phyloP scores from a whole-genome alignment of 2,113 vertebrate genomes.

The Myotis yumanensis region DNA sequence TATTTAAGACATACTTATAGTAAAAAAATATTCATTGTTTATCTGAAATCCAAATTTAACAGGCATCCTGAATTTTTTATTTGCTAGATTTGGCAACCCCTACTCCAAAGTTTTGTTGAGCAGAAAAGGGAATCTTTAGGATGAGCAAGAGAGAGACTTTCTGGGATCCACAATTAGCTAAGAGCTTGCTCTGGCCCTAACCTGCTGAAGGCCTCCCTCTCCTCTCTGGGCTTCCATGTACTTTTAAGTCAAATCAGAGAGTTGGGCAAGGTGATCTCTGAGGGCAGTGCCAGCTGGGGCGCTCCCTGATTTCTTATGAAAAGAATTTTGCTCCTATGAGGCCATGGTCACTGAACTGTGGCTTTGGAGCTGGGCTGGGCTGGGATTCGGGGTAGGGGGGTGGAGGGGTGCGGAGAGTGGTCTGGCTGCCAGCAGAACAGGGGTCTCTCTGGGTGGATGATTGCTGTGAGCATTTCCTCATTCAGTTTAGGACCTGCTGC shows the following conservation, averaged over 20 bases:
- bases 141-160: neutral
- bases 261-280: too few species aligned
- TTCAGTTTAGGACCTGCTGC: neutral
- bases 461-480: neutral
- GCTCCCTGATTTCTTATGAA: neutral
- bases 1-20: neutral
- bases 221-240: neutral
- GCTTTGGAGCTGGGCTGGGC: too few species aligned
- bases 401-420: too few species aligned
- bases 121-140: neutral
- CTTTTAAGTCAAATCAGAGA: neutral
- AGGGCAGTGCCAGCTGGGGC: fast-evolving
- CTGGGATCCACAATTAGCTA: neutral
- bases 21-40: neutral
- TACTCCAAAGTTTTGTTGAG: neutral
- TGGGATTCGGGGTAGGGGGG: too few species aligned
- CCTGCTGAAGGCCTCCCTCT: neutral
- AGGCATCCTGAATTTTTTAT: neutral
- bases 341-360: neutral
- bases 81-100: neutral
- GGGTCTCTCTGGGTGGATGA: neutral
- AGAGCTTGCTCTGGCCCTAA: too few species aligned
- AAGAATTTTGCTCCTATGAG: neutral
- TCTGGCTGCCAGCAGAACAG: neutral
- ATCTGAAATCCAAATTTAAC: neutral